Conservation (phyloP, 64 coral and sea anemone species). For the Catalaphyllia jardinei region DNA sequence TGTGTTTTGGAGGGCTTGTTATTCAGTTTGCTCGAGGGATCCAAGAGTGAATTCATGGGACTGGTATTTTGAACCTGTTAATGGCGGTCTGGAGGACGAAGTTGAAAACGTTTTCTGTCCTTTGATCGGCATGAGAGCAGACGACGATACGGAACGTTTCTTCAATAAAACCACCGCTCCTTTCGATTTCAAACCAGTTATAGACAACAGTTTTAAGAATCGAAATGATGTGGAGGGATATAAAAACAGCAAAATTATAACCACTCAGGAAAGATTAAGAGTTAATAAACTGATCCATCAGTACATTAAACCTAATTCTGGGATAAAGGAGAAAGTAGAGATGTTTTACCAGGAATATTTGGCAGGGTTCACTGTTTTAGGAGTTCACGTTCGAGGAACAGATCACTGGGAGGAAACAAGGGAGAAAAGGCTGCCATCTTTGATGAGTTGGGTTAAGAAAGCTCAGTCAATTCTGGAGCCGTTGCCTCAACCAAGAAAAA, state of each 20-base stretch:
- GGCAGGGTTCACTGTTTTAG: constrained; percentile 44
- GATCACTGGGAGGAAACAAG: constrained; percentile 66
- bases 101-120: constrained; percentile 53
- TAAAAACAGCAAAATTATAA: constrained; percentile 34
- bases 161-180: too few species aligned
- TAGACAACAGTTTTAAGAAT: constrained; percentile 56
- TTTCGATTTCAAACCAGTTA: background rate
- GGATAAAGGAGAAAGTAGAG: constrained; percentile 35
- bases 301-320: constrained; percentile 23
- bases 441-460: constrained; percentile 54
- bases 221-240: constrained; percentile 12
- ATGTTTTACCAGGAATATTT: constrained; percentile 48
- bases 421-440: constrained; percentile 32
- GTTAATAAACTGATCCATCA: constrained; percentile 58
- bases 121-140: background rate
- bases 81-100: constrained; percentile 55
- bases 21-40: constrained; percentile 46
- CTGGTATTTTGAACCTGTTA: constrained; percentile 84
- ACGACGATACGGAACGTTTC: too few species aligned
- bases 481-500: constrained; percentile 59
- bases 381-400: constrained; percentile 81
- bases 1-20: constrained; percentile 70
- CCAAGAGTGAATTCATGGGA: constrained; percentile 69
- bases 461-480: constrained; percentile 46
- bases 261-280: constrained; percentile 30